Evolutionary conservation across 2,888 invertebrate genomes (phyloP).

Genomic region (Ennomos quercinarius): DNA sequence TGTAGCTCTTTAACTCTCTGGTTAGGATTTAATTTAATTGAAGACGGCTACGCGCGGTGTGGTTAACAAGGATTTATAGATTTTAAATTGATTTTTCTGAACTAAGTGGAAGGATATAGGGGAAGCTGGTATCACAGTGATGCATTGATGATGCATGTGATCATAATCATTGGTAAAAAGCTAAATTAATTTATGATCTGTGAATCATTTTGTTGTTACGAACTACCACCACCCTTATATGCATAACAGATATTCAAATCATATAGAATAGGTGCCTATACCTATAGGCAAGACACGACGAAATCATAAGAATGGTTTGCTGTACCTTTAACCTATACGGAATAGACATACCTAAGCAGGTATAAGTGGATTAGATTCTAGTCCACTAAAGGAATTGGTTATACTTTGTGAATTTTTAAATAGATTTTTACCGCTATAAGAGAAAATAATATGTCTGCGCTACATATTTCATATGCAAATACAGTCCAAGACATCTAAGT

Average conservation of each 20-base stretch:
- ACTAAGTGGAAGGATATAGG: constrained; percentile 5
- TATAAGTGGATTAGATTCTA: no score
- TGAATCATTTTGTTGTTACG: not conserved
- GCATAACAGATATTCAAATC: no score
- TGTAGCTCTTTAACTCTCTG: constrained; percentile 58
- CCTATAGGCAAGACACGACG: no score
- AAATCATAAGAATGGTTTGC: no score
- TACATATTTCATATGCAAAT: constrained; percentile 19
- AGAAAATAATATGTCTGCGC: not conserved
- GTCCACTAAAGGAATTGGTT: no score
- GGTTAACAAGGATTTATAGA: constrained; percentile 77
- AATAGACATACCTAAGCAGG: no score
- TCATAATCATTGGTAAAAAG: constrained; percentile 1
- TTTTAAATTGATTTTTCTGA: constrained; percentile 58
- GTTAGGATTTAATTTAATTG: constrained; percentile 67
- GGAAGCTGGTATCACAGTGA: constrained; percentile 3
- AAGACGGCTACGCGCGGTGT: constrained; percentile 44
- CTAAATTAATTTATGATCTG: constrained; percentile 10
- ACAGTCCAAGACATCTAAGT: constrained; percentile 9
- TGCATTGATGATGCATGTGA: constrained; percentile 12
- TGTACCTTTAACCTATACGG: no score
- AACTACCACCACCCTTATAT: no score
- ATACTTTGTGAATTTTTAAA: no score
- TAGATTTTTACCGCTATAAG: no score
- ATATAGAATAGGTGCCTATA: no score